Evolutionary conservation across 2,888 invertebrate species (phyloP).

Genomic region (Caenorhabditis plicata): DNA sequence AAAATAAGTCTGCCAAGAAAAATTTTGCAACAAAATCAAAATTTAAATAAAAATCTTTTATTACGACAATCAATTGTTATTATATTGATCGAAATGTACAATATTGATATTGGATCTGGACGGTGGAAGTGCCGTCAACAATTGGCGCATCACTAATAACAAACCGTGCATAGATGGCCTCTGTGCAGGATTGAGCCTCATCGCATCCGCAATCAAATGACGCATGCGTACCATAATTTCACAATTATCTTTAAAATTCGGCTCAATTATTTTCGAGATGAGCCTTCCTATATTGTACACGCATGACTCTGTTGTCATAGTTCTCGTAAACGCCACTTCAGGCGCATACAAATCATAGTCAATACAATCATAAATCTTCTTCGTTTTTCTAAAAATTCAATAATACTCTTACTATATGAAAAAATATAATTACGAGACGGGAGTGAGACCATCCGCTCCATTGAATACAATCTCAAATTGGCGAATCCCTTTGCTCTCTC

Average conservation of each 20-base stretch:
- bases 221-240: conserved; percentile 10
- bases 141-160: conserved; percentile 20
- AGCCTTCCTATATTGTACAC: conserved; percentile 27
- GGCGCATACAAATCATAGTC: conserved; percentile 26
- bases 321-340: conserved; percentile 24
- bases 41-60: no score
- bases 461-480: conserved; percentile 11
- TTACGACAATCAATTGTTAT: no score
- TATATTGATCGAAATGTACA: conserved; percentile 6
- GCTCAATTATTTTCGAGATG: conserved; percentile 17
- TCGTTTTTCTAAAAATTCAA: background rate
- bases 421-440: background rate
- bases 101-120: background rate
- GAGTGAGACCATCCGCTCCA: conserved; percentile 8
- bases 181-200: conserved; percentile 12
- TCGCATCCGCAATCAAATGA: conserved; percentile 6
- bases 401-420: background rate
- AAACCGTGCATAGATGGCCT: conserved; percentile 27
- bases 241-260: conserved; percentile 12
- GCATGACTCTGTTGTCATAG: conserved; percentile 14
- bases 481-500: background rate
- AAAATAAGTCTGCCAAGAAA: no score
- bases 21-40: no score
- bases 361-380: conserved; percentile 1
- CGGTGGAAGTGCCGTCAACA: background rate